Evolutionary conservation across 2,888 invertebrate genomes (phyloP).

Genomic region (Carterocephalus palaemon): DNA sequence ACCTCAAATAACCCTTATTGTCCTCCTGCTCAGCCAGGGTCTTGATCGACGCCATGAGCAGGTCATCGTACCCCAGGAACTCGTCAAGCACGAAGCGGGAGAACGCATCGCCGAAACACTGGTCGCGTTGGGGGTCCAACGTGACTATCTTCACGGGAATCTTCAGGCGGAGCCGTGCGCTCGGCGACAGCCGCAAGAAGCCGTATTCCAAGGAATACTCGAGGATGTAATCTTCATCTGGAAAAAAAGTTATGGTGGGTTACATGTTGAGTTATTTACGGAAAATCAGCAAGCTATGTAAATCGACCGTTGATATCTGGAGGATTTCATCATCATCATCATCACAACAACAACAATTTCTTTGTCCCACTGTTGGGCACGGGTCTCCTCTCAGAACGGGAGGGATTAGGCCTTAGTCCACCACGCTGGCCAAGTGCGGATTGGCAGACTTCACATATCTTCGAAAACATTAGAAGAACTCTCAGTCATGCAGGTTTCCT

Average conservation of each 20-base stretch:
- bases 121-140: conserved; percentile 91
- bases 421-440: no score
- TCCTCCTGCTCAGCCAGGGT: conserved; percentile 96
- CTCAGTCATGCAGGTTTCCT: no score
- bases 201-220: conserved; percentile 99
- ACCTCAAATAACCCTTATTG: conserved; percentile 96
- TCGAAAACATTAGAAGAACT: no score
- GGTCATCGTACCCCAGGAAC: conserved; percentile 97
- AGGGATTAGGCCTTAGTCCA: no score
- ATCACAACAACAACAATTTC: no score
- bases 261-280: no score
- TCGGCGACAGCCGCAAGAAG: conserved; percentile 92
- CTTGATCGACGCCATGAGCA: conserved; percentile 97
- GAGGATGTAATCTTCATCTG: conserved; percentile 96
- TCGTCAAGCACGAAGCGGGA: conserved; percentile 94
- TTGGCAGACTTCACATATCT: no score
- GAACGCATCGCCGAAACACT: conserved; percentile 96
- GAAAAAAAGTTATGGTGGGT: conserved; percentile 34
- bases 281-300: no score
- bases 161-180: conserved; percentile 90
- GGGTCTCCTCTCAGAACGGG: no score
- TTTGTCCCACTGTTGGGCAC: no score
- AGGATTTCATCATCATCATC: no score
- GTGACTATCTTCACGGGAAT: conserved; percentile 94
- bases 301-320: no score